These are phyloP conservation scores for Palloptera scutellata DNA, from an alignment of 2,888 invertebrate genomes.

Conservation along the genomic window DNA sequence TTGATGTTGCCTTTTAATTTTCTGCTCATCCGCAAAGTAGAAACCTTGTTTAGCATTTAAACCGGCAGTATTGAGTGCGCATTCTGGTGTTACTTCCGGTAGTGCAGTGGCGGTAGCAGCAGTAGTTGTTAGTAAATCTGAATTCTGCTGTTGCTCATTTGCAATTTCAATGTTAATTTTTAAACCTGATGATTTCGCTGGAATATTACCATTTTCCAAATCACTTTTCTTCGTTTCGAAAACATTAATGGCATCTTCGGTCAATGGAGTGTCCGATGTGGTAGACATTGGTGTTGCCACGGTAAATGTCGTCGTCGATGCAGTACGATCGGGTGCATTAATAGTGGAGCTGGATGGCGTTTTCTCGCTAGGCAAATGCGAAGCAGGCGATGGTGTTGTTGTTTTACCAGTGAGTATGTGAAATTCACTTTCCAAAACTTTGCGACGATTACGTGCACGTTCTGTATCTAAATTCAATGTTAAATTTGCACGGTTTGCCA, in stretches of 20 bases:
- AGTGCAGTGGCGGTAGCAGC: conserved; percentile 21
- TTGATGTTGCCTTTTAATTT: conserved; percentile 33
- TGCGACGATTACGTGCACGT: conserved; percentile 47
- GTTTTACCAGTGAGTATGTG: conserved; percentile 45
- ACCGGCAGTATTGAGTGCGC: conserved; percentile 53
- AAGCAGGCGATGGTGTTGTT: background rate
- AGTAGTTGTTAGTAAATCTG: too few relatives aligned
- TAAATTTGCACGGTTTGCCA: conserved; percentile 41
- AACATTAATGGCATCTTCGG: conserved; percentile 36
- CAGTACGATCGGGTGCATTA: background rate
- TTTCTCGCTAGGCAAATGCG: background rate
- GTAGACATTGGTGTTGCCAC: conserved; percentile 45
- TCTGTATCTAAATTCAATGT: conserved; percentile 51
- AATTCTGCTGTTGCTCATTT: conserved; percentile 14
- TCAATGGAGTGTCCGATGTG: conserved; percentile 43
- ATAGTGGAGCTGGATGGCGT: background rate
- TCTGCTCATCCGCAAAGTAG: conserved; percentile 38
- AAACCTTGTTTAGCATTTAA: conserved; percentile 49
- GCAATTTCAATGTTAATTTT: conserved; percentile 37
- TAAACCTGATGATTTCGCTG: conserved; percentile 24
- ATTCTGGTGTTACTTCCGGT: conserved; percentile 46
- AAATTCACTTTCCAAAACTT: conserved; percentile 52
- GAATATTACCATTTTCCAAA: conserved; percentile 26
- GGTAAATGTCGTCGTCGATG: conserved; percentile 29
- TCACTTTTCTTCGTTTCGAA: conserved; percentile 37